Percentiles rank a stretch among this genome's conserved stretches.
phyloP scores from a whole-genome alignment of 2,113 vertebrate genomes.

The Pomatostomus ruficeps region DNA sequence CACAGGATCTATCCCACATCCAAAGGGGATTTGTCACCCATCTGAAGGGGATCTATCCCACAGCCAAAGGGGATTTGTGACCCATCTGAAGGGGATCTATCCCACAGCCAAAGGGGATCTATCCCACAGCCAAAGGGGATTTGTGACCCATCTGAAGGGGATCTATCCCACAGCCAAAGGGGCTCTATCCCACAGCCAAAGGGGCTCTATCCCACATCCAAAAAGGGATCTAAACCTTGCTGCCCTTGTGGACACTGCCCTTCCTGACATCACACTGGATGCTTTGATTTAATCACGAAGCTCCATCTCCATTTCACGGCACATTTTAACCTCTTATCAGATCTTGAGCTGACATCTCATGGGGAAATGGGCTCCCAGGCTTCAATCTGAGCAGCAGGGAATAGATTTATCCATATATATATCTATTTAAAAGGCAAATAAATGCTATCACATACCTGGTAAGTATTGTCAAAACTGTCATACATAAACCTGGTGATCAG shows the following conservation, averaged over 20 bases:
- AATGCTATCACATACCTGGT: slow-evolving; percentile 35
- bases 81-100: neutral
- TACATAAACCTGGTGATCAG: slow-evolving; percentile 67
- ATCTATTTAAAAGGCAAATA: neutral
- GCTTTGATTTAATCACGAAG: neutral
- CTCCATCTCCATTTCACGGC: neutral
- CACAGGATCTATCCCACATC: neutral
- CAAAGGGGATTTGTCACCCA: neutral
- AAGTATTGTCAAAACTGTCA: slow-evolving; percentile 66
- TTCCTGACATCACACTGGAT: neutral
- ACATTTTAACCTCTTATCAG: neutral
- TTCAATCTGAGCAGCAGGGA: neutral
- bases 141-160: neutral
- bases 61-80: neutral
- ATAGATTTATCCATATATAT: neutral
- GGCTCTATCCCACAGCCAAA: neutral
- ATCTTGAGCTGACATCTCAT: neutral
- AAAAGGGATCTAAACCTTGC: neutral
- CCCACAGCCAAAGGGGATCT: neutral
- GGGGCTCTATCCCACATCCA: neutral
- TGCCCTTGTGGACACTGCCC: neutral
- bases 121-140: neutral
- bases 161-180: neutral
- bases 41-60: neutral
- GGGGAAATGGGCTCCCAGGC: neutral